Percentiles rank a stretch among this genome's conserved stretches.
phyloP scores from a whole-genome alignment of 2,888 invertebrate species.

The Caenorhabditis afra region DNA sequence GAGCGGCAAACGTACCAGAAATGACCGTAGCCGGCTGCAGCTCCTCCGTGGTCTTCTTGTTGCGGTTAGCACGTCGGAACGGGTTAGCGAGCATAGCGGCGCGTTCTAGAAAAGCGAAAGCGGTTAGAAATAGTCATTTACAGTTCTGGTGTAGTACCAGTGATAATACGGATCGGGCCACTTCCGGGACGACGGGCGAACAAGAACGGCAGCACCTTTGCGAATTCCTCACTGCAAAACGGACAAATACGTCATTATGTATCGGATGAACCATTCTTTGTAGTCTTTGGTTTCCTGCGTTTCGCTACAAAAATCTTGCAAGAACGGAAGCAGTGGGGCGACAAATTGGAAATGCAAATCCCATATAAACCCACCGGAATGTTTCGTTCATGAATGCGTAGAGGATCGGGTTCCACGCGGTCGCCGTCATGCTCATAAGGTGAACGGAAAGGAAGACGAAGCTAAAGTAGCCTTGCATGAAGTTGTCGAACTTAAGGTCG shows the following conservation, averaged over 20 bases:
- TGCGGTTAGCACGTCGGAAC: slow-evolving; percentile 38
- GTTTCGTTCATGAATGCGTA: slow-evolving; percentile 93
- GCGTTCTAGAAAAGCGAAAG: slow-evolving; percentile 31
- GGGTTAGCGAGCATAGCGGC: slow-evolving; percentile 46
- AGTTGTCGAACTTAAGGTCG: slow-evolving; percentile 67
- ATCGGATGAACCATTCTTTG: no score
- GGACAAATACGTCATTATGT: no score
- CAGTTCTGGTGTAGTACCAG: slow-evolving; percentile 15
- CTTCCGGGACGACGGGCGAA: slow-evolving; percentile 38
- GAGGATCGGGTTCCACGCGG: slow-evolving; percentile 92
- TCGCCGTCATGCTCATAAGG: slow-evolving; percentile 83
- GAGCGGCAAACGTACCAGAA: slow-evolving; percentile 36
- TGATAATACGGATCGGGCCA: slow-evolving; percentile 44
- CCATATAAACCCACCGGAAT: slow-evolving; percentile 66
- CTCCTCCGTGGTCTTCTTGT: slow-evolving; percentile 1
- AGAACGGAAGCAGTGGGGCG: not conserved
- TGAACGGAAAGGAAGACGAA: slow-evolving; percentile 92
- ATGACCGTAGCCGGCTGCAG: slow-evolving; percentile 33
- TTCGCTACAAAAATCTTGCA: no score
- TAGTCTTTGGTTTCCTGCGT: slow-evolving; percentile 2
- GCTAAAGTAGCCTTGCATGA: slow-evolving; percentile 88
- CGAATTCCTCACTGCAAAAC: slow-evolving; percentile 74
- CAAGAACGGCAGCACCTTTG: slow-evolving; percentile 71
- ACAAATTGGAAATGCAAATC: slow-evolving; percentile 32
- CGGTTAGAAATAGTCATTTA: not conserved